Base-by-base conservation (phyloP, 2,113 vertebrate species). In the Chrysochloris asiatica region DNA sequence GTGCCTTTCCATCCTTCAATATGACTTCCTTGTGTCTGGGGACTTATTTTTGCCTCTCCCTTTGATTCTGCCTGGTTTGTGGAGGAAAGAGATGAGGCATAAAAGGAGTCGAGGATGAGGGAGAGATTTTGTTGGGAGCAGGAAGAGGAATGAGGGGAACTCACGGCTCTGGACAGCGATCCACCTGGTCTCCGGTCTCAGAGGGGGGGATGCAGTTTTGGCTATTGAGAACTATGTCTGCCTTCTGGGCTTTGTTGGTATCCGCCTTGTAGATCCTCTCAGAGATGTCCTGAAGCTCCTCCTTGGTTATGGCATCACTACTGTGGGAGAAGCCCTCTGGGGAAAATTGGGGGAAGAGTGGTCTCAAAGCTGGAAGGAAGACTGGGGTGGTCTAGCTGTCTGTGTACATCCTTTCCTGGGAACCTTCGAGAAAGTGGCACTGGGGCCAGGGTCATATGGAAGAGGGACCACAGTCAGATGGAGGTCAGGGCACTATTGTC, bases 191-290 rank as follows among this genome's bases (percentile, higher is more conserved):
- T 0, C 89, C 71, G 0, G 98, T 98, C 92, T 99, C 87, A 0
- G 96, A 97, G 0, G 97, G 45, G 0, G 85, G 12, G 1, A 98
- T 96, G 16, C 85, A 88, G 84, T 96, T 93, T 96, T 99, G 99
- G 17, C 98, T 97, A 89, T 99, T 98, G 28, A 99, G 72, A 80
- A 95, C 1, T 73, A 99, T 84, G 90, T 99, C 97, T 0, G 95
- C 83, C 2, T 97, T 95, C 1, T 86, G 96, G 54, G 99, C 99
- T 90, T 97, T 98, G 97, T 99, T 99, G 67, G 72, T 95, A 3
- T 99, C 99, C 3, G 95, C 88, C n/a, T 41, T 3, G 0, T 98
- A 98, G 24, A 99, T 98, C 41, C 88, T 92, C 97, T 99, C 99
- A 1, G 99, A 99, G 86, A 99, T 0, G 7, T 71, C n/a, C 93